Evolutionary conservation across 2,797 vertebrate species (phyloP), one percentile per base, ranked within the genome.

Genomic region (Limosa lapponica): DNA sequence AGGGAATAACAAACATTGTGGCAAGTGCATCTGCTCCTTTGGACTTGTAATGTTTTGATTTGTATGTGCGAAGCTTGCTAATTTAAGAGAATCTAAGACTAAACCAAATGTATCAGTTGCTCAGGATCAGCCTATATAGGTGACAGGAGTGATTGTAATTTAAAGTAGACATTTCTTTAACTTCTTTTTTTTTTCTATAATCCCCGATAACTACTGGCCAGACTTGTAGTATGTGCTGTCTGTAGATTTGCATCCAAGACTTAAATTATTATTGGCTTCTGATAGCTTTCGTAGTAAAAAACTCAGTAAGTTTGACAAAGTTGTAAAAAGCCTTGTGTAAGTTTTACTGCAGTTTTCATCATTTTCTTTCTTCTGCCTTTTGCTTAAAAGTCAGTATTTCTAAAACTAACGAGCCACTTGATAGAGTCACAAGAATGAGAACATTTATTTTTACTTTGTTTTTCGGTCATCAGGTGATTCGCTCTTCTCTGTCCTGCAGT

Each of bases 151-250:
- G 27, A 1, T 4, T 10, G 13, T 69, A 66, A 61, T 61, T 93
- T n/a, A 82, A 36, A 5, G 3, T 18, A 36, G 69, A 18, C 4
- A 8, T 55, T 55, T 78, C 12, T 62, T 66, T n/a, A 36, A 9
- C 20, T 18, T 18, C 13, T 24, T 37, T 59, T 57, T 34, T 74
- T 58, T 19, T 3, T 2, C 13, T 65, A 3, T 65, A 82, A 39
- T 73, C 14, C 3, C 9, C 1, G 0, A 1, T 36, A 59, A 7
- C 27, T 75, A 3, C 25, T 55, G 9, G 11, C 17, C 36, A 62
- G 6, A 24, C 7, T 69, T 54, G 6, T 54, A 5, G 69, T 69
- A 12, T 2, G 1, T 84, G 34, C 11, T 46, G 7, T 36, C 10
- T 52, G 25, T 86, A 49, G 25, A 36, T 69, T 73, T 48, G 5